Evolutionary conservation across 2,113 vertebrate genomes (phyloP).

Genomic region (Nothocercus julius): DNA sequence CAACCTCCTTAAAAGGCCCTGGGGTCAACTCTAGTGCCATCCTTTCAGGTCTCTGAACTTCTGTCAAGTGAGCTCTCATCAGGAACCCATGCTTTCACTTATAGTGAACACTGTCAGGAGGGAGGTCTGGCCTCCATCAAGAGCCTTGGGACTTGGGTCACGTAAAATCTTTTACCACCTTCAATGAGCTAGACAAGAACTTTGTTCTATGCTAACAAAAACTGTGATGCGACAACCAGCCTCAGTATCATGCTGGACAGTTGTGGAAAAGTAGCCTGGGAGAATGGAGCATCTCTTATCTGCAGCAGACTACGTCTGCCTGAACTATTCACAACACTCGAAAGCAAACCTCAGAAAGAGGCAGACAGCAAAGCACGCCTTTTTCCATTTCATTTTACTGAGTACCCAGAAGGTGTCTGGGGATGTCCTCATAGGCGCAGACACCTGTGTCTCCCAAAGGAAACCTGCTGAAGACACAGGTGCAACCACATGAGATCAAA

Average conservation of each 20-base stretch:
- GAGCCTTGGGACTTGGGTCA: not conserved
- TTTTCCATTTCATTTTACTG: not conserved
- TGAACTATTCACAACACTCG: not conserved
- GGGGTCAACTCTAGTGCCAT: not conserved
- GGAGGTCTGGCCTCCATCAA: not conserved
- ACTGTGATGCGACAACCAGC: no score
- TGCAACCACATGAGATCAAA: not conserved
- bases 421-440: not conserved
- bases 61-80: not conserved
- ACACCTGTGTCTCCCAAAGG: not conserved
- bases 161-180: not conserved
- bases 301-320: not conserved
- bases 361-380: not conserved
- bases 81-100: not conserved
- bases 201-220: not conserved
- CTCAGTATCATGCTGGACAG: not conserved
- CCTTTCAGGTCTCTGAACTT: not conserved
- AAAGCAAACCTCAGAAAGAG: not conserved
- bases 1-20: not conserved
- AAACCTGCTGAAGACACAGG: not conserved
- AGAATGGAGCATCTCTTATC: not conserved
- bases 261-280: not conserved
- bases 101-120: not conserved
- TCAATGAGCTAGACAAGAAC: not conserved
- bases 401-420: no score